phyloP scores from a whole-genome alignment of 2,797 vertebrate species.

The Pygocentrus nattereri region DNA sequence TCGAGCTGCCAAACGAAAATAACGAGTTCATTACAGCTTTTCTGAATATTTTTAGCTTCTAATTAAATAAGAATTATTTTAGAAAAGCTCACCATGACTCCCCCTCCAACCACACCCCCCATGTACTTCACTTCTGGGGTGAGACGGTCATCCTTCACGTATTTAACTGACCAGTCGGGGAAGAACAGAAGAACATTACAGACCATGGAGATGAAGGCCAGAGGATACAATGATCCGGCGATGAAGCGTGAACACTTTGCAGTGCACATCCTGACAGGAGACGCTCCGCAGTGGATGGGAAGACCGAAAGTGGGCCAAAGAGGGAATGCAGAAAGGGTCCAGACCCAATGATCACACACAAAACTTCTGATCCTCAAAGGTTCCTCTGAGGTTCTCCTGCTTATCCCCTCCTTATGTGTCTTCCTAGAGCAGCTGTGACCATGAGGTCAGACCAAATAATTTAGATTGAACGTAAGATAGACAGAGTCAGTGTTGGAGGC shows the following conservation, averaged over 20 bases:
- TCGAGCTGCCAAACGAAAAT: no score
- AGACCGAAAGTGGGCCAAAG: no score
- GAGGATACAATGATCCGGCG: conserved; percentile 74
- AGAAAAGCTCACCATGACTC: conserved; percentile 76
- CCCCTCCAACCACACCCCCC: conserved; percentile 82
- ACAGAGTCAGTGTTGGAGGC: no score
- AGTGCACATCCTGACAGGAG: conserved; percentile 76
- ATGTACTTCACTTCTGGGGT: conserved; percentile 82
- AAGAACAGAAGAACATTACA: conserved; percentile 84
- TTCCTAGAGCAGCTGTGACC: no score
- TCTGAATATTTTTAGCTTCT: no score
- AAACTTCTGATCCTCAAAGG: no score
- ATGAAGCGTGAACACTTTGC: conserved; percentile 79
- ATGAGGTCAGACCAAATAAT: background rate
- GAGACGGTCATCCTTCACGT: conserved; percentile 68
- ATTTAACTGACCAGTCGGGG: conserved; percentile 73
- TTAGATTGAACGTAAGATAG: background rate
- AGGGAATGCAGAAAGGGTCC: background rate
- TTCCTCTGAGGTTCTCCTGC: background rate
- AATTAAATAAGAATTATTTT: background rate
- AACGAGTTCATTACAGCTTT: no score
- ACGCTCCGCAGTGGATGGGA: background rate
- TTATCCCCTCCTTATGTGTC: background rate
- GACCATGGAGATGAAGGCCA: conserved; percentile 76
- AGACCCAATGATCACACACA: background rate